Evolutionary conservation across 2,888 invertebrate species (phyloP), one percentile per base, ranked within the genome.

Genomic region (Epiblema foenella): DNA sequence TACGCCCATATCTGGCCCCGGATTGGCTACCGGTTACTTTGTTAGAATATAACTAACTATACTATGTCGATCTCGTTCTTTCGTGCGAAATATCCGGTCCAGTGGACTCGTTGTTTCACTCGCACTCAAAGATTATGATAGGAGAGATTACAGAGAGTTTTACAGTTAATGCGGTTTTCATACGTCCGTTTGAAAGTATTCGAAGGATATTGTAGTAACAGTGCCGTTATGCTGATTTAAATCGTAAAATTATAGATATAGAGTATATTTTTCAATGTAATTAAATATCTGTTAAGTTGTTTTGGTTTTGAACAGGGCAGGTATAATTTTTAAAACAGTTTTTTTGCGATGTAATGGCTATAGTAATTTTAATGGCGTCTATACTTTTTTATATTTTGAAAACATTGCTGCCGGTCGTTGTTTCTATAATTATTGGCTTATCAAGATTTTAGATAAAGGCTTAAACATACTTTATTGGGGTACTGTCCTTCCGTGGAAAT

Each of bases 371-470:
- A 85, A 90, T 91, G 90, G 90, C 87, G 84, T 71, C 74, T 73
- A 76, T 77, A 77, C 77, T 83, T 88, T 88, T 87, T 87, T 85
- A 78, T 79, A 80, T 83, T 85, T 84, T 82, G 83, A 86, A 86
- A 87, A 86, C 83, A 84, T 89, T 89, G 83, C 85, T 82, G 83
- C 79, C 83, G 82, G 80, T 83, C 82, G 81, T 79, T 86, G 83
- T 86, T 88, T 85, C 87, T 82, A 87, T 88, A 93, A 92, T 93
- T 92, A 91, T 80, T 76, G 75, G 76, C 82, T 84, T 93, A 92
- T 93, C 91, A 83, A 86, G 93, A 93, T 93, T 85, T 83, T 82
- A 85, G 92, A 93, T 92, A 91, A 87, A 84, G 75, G 78, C 76
- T 79, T 82, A 87, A 86, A 84, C 65, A 85, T 85, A 83, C 77